Evolutionary conservation across 2,113 vertebrate genomes (phyloP).

Genomic region (Entelurus aequoreus): DNA sequence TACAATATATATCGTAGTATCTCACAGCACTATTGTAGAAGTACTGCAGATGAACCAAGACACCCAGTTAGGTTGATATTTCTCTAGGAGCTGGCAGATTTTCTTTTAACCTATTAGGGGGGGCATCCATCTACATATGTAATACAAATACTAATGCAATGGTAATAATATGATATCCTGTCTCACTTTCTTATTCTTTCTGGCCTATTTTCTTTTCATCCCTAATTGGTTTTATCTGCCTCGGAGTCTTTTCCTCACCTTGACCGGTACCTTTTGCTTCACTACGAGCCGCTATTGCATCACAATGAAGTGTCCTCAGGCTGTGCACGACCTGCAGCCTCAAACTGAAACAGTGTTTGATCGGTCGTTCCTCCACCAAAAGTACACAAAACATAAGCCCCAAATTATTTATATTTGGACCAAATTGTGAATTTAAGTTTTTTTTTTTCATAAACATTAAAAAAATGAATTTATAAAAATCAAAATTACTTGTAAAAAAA

Average conservation of each 20-base stretch:
- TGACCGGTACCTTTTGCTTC: not conserved
- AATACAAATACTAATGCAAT: slow-evolving; percentile 9
- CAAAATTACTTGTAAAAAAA: not conserved
- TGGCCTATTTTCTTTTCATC: slow-evolving; percentile 6
- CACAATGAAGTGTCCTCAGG: slow-evolving; percentile 34
- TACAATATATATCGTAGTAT: too few species aligned
- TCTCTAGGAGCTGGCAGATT: not conserved
- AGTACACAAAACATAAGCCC: not conserved
- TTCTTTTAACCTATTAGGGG: too few species aligned
- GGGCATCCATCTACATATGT: too few species aligned
- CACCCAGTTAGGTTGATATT: not conserved
- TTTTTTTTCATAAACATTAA: too few species aligned
- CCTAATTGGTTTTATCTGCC: slow-evolving; percentile 13
- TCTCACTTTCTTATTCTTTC: slow-evolving; percentile 11
- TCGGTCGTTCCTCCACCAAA: slow-evolving; percentile 17
- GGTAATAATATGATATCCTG: slow-evolving; percentile 21
- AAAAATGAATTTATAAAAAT: too few species aligned
- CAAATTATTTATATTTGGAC: too few species aligned
- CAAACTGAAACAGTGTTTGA: slow-evolving; percentile 19
- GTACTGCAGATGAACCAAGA: not conserved
- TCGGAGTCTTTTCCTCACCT: not conserved
- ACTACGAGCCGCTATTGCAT: slow-evolving; percentile 35
- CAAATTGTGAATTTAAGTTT: too few species aligned
- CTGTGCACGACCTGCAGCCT: slow-evolving; percentile 17
- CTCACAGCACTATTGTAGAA: not conserved